Percentiles rank a stretch among this genome's conserved stretches.
Evolutionary conservation across 2,113 vertebrate genomes (phyloP).

Genomic region (Phycodurus eques): DNA sequence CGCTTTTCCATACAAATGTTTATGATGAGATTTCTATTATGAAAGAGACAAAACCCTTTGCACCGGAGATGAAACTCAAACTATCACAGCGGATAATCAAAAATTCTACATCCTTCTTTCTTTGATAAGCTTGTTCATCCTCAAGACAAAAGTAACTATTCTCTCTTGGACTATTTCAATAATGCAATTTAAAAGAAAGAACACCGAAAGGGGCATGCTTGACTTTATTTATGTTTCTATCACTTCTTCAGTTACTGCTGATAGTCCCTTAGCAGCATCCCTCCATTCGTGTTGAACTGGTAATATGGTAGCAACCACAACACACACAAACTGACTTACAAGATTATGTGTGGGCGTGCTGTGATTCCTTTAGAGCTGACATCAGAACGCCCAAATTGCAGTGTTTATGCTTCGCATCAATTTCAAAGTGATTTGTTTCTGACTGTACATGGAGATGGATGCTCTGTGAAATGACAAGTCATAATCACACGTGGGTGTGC

Average conservation of each 20-base stretch:
- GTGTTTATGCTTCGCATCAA: slow-evolving; percentile 24
- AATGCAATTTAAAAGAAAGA: slow-evolving; percentile 35
- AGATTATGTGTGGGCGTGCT: slow-evolving; percentile 41
- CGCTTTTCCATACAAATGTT: slow-evolving; percentile 20
- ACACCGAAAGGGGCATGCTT: slow-evolving; percentile 11
- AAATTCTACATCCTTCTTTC: background rate
- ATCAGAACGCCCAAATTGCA: slow-evolving; percentile 20
- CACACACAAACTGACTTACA: slow-evolving; percentile 45
- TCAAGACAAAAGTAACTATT: slow-evolving; percentile 9
- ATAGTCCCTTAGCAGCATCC: slow-evolving; percentile 16
- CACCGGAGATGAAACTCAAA: slow-evolving; percentile 1
- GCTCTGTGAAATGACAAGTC: slow-evolving; percentile 33
- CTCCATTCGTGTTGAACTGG: slow-evolving; percentile 8
- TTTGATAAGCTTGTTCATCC: slow-evolving; percentile 14
- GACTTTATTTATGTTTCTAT: slow-evolving; percentile 21
- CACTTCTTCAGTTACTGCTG: slow-evolving; percentile 17
- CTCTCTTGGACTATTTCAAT: slow-evolving; percentile 23
- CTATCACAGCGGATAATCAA: slow-evolving; percentile 23
- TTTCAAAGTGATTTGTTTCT: slow-evolving; percentile 31
- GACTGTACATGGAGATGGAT: slow-evolving; percentile 22
- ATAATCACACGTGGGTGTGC: slow-evolving; percentile 34
- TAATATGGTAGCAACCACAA: slow-evolving; percentile 28
- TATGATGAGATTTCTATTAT: slow-evolving; percentile 20
- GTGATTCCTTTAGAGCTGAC: slow-evolving; percentile 19
- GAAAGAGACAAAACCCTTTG: background rate